phyloP scores from a whole-genome alignment of 2,113 vertebrate species.

The Taurulus bubalis region DNA sequence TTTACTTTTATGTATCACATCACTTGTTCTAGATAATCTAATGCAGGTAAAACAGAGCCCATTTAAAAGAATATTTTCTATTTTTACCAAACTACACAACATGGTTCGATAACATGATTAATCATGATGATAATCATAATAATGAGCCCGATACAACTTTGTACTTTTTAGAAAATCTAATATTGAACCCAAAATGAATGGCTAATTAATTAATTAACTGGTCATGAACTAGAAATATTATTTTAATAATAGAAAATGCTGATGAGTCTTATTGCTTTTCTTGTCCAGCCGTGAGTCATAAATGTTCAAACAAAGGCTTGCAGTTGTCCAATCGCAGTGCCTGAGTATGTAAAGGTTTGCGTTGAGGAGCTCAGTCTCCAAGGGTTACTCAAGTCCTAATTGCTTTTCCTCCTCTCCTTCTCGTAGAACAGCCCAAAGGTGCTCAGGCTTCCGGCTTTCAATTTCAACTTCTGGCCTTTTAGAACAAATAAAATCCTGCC shows the following conservation, averaged over 20 bases:
- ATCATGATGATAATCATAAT: not conserved
- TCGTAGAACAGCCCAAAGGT: not conserved
- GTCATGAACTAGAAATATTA: not conserved
- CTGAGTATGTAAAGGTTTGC: slow-evolving; percentile 1
- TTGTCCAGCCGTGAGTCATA: not conserved
- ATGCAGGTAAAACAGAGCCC: not conserved
- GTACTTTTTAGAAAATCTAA: too few relatives aligned
- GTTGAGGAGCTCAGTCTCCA: not conserved
- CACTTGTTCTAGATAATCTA: not conserved
- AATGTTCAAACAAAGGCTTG: slow-evolving; percentile 4
- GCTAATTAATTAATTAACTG: not conserved
- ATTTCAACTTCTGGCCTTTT: not conserved
- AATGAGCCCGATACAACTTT: not conserved
- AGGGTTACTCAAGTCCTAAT: slow-evolving; percentile 13
- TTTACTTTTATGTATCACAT: not conserved
- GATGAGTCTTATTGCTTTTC: not conserved
- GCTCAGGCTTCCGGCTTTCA: not conserved
- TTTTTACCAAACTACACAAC: not conserved
- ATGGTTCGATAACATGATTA: not conserved
- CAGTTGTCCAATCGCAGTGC: not conserved
- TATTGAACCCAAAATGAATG: not conserved
- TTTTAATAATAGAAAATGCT: not conserved
- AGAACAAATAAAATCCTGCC: not conserved
- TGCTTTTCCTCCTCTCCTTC: slow-evolving; percentile 2
- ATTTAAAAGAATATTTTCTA: not conserved